phyloP scores from a whole-genome alignment of 2,113 vertebrate genomes.

The Sphyrna mokarran region DNA sequence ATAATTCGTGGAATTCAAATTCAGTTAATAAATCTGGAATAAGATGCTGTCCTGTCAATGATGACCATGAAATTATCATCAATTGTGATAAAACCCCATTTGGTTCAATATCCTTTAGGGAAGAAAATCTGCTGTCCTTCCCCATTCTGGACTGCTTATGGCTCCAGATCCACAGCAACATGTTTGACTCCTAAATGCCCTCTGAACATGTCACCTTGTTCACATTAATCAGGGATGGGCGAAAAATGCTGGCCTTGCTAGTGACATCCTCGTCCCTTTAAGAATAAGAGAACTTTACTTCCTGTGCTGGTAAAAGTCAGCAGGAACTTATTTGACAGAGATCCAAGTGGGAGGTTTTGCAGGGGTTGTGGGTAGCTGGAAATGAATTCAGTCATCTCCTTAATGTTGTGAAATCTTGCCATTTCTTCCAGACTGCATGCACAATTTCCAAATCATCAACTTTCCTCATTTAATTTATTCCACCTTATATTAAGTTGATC shows the following conservation, averaged over 20 bases:
- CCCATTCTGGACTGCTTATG: background rate
- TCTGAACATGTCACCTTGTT: background rate
- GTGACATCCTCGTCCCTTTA: background rate
- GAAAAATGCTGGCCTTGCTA: background rate
- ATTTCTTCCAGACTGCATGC: background rate
- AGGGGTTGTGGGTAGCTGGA: too few relatives aligned
- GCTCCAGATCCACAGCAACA: background rate
- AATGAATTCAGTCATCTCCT: background rate
- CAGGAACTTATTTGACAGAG: background rate
- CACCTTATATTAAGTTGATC: too few relatives aligned
- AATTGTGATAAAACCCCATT: background rate
- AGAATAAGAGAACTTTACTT: constrained; percentile 39
- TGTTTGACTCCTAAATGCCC: background rate
- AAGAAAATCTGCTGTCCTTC: background rate
- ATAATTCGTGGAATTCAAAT: background rate
- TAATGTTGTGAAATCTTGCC: background rate
- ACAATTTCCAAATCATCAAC: background rate
- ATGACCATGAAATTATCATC: background rate
- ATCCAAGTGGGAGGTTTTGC: background rate
- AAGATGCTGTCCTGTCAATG: background rate
- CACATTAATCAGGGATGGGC: background rate
- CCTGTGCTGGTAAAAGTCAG: constrained; percentile 43
- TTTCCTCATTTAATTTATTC: background rate
- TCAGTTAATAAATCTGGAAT: background rate
- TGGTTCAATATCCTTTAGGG: background rate